phyloP scores from a whole-genome alignment of 2,113 vertebrate species.

The Lutjanus erythropterus region DNA sequence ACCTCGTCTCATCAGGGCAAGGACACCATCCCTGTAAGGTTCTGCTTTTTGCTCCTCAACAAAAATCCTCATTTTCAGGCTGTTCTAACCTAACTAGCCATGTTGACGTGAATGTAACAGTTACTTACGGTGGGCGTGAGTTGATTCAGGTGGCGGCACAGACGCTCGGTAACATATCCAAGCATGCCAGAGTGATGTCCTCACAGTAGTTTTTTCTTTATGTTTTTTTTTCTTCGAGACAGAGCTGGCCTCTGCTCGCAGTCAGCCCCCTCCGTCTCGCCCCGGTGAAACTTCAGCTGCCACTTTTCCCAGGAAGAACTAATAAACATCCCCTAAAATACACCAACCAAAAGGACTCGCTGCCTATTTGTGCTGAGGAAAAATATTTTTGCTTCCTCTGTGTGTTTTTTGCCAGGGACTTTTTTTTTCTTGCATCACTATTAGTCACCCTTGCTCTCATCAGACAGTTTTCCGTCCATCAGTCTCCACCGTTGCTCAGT shows the following conservation, averaged over 20 bases:
- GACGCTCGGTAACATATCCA: conserved; percentile 22
- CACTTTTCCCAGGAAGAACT: conserved; percentile 71
- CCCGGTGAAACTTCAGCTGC: conserved; percentile 67
- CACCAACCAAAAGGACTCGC: conserved; percentile 46
- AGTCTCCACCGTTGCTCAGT: conserved; percentile 35
- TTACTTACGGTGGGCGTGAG: conserved; percentile 29
- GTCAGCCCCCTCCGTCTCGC: conserved; percentile 51
- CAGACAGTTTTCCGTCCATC: conserved; percentile 58
- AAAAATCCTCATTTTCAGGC: conserved; percentile 30
- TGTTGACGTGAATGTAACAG: conserved; percentile 71
- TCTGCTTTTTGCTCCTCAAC: conserved; percentile 51
- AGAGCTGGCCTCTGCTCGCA: conserved; percentile 79
- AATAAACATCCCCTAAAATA: conserved; percentile 62
- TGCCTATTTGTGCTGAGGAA: conserved; percentile 31
- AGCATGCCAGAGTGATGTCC: conserved; percentile 62
- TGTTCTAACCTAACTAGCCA: conserved; percentile 35
- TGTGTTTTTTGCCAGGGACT: conserved; percentile 34
- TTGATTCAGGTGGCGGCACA: conserved; percentile 42
- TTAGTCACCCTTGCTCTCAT: conserved; percentile 63
- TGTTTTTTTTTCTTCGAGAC: conserved; percentile 41
- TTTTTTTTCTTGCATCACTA: conserved; percentile 48
- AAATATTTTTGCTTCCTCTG: conserved; percentile 40
- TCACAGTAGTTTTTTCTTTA: conserved; percentile 47
- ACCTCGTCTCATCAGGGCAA: conserved; percentile 57
- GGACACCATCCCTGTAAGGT: conserved; percentile 62